phyloP scores from a whole-genome alignment of 53 echinoderm and acorn worm species.

The Temnopleurus reevesii region DNA sequence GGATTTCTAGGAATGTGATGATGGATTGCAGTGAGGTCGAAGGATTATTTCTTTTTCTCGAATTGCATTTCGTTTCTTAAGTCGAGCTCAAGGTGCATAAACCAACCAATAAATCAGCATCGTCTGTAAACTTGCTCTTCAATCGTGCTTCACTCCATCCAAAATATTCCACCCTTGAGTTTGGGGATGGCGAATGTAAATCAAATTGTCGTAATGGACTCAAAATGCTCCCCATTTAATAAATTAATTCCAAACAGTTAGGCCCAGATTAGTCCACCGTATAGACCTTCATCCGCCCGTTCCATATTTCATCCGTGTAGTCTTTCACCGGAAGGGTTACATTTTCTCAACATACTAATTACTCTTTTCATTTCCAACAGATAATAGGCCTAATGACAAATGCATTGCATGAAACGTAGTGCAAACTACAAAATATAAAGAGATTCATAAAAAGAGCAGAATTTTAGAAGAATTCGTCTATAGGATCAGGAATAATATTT shows the following conservation, averaged over 20 bases:
- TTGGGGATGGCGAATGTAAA: slow-evolving; percentile 22
- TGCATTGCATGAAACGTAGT: too few relatives aligned
- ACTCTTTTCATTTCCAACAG: too few relatives aligned
- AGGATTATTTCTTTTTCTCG: not conserved
- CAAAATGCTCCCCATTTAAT: slow-evolving; percentile 27
- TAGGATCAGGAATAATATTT: too few relatives aligned
- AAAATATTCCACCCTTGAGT: slow-evolving; percentile 26
- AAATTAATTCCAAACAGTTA: slow-evolving; percentile 25
- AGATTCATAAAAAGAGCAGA: too few relatives aligned
- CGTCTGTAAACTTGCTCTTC: slow-evolving; percentile 32
- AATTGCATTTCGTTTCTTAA: not conserved
- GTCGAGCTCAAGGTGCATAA: slow-evolving; percentile 8
- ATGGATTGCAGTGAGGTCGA: not conserved
- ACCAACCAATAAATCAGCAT: slow-evolving; percentile 13
- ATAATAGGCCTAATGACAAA: too few relatives aligned
- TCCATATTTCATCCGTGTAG: not conserved
- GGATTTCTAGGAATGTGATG: slow-evolving; percentile 3
- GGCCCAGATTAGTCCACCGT: not conserved
- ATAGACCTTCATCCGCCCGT: not conserved
- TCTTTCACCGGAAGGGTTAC: not conserved
- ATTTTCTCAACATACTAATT: too few relatives aligned
- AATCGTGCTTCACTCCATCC: not conserved
- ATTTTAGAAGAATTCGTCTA: too few relatives aligned
- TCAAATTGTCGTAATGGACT: slow-evolving; percentile 28
- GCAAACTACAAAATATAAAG: too few relatives aligned